Evolutionary conservation across 2,797 vertebrate species (phyloP).

Genomic region (Myotis daubentonii): DNA sequence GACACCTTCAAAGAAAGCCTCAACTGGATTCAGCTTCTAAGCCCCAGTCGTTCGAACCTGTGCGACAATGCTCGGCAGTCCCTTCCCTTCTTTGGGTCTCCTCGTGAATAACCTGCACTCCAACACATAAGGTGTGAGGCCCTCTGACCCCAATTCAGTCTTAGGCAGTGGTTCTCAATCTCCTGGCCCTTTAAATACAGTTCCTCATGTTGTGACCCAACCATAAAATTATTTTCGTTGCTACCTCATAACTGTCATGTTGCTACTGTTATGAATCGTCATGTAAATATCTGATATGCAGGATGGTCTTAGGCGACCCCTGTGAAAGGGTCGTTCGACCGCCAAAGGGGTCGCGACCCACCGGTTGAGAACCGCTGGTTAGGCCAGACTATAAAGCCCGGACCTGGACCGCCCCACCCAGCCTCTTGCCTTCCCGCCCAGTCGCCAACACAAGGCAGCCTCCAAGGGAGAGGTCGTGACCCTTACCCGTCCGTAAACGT

Average conservation of each 20-base stretch:
- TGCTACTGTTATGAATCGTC: too few relatives aligned
- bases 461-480: neutral
- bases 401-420: neutral
- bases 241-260: too few relatives aligned
- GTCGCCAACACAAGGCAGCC: neutral
- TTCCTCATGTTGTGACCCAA: too few relatives aligned
- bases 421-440: neutral
- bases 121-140: neutral
- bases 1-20: neutral
- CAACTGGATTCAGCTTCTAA: neutral
- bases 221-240: too few relatives aligned
- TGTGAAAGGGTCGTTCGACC: too few relatives aligned
- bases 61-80: neutral
- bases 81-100: neutral
- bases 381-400: neutral
- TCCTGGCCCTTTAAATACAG: too few relatives aligned
- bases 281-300: too few relatives aligned
- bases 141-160: neutral
- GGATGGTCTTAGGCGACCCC: too few relatives aligned
- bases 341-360: too few relatives aligned
- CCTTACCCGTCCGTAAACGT: slow-evolving; percentile 36
- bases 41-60: neutral
- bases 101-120: neutral
- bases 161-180: neutral
- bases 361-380: too few relatives aligned